Evolutionary conservation across 2,888 invertebrate genomes (phyloP).

Genomic region (Euzetes globulus): DNA sequence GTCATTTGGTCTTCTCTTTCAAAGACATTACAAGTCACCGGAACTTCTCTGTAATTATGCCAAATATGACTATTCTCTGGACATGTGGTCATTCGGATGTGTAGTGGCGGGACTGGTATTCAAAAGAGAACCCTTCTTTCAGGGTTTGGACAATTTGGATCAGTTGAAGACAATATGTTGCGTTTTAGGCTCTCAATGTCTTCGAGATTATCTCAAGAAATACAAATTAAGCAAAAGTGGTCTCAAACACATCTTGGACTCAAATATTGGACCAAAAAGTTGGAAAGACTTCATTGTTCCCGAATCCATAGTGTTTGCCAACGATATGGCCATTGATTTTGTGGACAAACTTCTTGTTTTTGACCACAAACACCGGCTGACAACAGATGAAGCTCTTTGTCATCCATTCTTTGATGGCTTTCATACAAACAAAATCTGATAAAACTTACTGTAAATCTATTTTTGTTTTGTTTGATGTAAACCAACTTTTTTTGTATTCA

Average conservation of each 20-base stretch:
- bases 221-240: neutral
- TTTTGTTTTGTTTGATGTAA: too few species aligned
- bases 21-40: neutral
- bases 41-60: neutral
- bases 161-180: neutral
- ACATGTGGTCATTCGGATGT: slow-evolving; percentile 15
- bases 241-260: neutral
- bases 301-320: neutral
- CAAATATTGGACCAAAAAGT: neutral
- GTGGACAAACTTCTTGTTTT: neutral
- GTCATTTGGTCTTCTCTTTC: neutral
- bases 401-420: neutral
- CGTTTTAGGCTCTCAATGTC: neutral
- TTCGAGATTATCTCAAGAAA: neutral
- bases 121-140: neutral
- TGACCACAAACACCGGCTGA: neutral
- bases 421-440: neutral
- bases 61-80: slow-evolving; percentile 11
- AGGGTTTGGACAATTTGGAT: slow-evolving; percentile 11
- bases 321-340: neutral
- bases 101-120: slow-evolving; percentile 1
- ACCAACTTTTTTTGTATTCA: neutral
- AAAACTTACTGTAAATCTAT: too few species aligned
- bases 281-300: neutral
- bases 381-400: neutral